Evolutionary conservation across 2,888 invertebrate species (phyloP), one percentile per base, ranked within the genome.

Genomic region (Rugalucina vietnamica): DNA sequence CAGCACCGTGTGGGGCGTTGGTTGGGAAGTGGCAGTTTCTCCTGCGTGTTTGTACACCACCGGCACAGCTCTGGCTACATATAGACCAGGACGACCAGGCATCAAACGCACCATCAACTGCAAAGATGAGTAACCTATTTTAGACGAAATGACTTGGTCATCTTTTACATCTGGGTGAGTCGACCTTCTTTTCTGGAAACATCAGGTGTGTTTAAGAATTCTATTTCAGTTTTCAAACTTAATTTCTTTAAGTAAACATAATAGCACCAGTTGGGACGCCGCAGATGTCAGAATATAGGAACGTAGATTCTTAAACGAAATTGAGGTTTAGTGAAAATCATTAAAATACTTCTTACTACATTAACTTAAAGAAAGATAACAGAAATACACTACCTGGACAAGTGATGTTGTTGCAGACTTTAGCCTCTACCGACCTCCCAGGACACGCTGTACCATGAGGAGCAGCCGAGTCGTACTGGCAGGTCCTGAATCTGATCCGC

Each of bases 91-190:
- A 12, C 21, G 76, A 70, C 88, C 88, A 88, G 0, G 29, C 43
- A 39, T 65, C 60, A 43, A 81, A 71, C 34, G 10, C 21, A n/a
- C 88, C 88, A 50, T 88, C 84, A 39, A 88, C 88, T 88, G 57
- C 8, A 29, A 43, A 43, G 8, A 43, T n/a, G n/a, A n/a, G n/a
- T n/a, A n/a, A n/a, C n/a, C n/a, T n/a, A n/a, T n/a, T n/a, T n/a
- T n/a, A n/a, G n/a, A n/a, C n/a, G n/a, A n/a, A n/a, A n/a, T n/a
- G n/a, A n/a, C n/a, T n/a, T n/a, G n/a, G n/a, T n/a, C n/a, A n/a
- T n/a, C n/a, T n/a, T n/a, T n/a, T n/a, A n/a, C n/a, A n/a, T n/a
- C n/a, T n/a, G n/a, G n/a, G n/a, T n/a, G n/a, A n/a, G n/a, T n/a
- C n/a, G n/a, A n/a, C n/a, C n/a, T n/a, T n/a, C n/a, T n/a, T n/a